These are phyloP conservation scores for Psephotus haematonotus DNA, from an alignment of 2,113 vertebrate genomes.

Conservation along the genomic window DNA sequence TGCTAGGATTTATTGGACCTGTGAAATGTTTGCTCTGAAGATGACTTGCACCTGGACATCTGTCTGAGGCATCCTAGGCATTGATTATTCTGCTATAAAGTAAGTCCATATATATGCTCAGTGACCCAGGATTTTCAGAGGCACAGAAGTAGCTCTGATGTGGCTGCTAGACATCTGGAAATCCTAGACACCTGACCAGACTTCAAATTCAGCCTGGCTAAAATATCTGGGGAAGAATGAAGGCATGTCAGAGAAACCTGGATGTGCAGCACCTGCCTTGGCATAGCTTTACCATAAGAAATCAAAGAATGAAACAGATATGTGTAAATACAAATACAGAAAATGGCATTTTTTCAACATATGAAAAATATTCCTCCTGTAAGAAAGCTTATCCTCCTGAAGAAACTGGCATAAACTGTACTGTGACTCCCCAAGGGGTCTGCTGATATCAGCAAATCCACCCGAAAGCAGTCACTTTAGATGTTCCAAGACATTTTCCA, in stretches of 20 bases:
- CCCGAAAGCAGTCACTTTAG: background rate
- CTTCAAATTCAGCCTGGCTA: constrained; percentile 1
- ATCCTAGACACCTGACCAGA: background rate
- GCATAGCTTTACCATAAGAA: background rate
- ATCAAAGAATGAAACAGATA: background rate
- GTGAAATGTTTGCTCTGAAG: background rate
- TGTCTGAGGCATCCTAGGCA: background rate
- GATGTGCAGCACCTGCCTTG: background rate
- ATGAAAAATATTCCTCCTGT: background rate
- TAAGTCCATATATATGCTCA: background rate
- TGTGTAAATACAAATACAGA: background rate
- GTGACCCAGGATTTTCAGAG: background rate
- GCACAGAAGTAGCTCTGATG: background rate
- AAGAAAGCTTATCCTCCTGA: background rate
- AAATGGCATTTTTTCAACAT: background rate
- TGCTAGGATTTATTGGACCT: background rate
- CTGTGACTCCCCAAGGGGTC: background rate
- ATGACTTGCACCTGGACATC: background rate
- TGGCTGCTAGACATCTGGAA: constrained; percentile 6
- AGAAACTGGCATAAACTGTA: background rate
- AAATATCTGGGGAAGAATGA: background rate
- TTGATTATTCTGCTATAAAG: background rate
- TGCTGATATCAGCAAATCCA: constrained; percentile 24
- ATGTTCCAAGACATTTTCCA: background rate
- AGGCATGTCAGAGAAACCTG: background rate